Conservation (phyloP, 1,140 invertebrate species). For the Dreissena polymorpha region DNA sequence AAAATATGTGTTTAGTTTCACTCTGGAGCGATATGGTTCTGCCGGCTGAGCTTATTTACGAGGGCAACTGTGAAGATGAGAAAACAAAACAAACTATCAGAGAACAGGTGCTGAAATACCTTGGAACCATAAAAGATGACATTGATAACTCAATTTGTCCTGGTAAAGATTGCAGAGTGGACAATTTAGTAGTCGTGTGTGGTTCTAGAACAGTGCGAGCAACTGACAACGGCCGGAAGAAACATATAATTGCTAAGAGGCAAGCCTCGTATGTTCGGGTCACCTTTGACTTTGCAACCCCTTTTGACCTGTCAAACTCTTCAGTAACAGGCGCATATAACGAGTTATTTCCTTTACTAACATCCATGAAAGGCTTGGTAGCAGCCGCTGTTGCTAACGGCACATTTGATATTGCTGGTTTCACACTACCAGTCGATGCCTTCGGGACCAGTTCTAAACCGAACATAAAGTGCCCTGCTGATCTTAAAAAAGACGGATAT, state of each 20-base stretch:
- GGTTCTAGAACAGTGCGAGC: neutral
- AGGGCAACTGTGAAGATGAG: slow-evolving; percentile 23
- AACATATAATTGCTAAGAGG: neutral
- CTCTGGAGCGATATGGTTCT: neutral
- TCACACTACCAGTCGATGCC: neutral
- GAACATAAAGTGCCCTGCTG: too few species aligned
- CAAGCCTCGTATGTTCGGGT: neutral
- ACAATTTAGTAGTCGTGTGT: slow-evolving; percentile 23
- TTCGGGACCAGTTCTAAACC: neutral
- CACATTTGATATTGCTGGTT: neutral
- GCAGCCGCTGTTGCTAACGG: neutral
- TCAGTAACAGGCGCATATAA: neutral
- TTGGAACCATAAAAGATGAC: slow-evolving; percentile 9
- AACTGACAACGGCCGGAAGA: too few species aligned
- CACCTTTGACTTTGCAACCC: neutral
- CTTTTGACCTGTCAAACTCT: neutral
- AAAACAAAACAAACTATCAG: slow-evolving; percentile 7
- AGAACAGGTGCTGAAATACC: neutral
- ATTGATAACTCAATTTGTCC: slow-evolving; percentile 27
- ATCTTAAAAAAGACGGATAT: too few species aligned
- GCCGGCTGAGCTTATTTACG: slow-evolving; percentile 19
- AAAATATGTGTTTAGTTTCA: too few species aligned
- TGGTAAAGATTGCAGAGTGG: slow-evolving; percentile 3
- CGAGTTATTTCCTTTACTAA: neutral
- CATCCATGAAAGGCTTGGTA: neutral